Conservation (phyloP, 2,113 vertebrate genomes). For the Pelusios castaneus region DNA sequence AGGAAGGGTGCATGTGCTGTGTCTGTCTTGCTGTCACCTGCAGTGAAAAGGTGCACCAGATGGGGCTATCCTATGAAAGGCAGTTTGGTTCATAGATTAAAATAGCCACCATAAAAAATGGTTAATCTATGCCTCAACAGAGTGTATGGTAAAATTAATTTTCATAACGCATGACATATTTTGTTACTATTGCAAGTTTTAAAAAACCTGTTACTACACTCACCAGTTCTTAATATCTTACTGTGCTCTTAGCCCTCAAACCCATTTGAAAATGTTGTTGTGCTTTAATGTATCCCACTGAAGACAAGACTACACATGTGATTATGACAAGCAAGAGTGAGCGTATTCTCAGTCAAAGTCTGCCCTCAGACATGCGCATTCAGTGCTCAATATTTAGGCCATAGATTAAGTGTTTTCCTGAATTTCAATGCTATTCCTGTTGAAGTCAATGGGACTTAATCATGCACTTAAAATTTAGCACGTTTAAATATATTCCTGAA, state of each 20-base stretch:
- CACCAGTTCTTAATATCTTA: not conserved
- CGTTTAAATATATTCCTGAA: too few species aligned
- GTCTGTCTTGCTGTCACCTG: too few species aligned
- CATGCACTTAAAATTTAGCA: too few species aligned
- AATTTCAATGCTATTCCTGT: too few species aligned
- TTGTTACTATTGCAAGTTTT: not conserved
- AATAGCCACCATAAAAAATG: not conserved
- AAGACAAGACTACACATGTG: not conserved
- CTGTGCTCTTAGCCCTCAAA: not conserved
- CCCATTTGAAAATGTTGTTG: too few species aligned
- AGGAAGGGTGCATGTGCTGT: too few species aligned
- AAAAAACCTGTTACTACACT: not conserved
- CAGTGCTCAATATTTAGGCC: too few species aligned
- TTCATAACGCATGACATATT: not conserved
- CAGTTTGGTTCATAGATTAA: not conserved
- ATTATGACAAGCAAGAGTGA: too few species aligned
- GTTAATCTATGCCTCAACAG: conserved; percentile 29
- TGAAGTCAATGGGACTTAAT: too few species aligned
- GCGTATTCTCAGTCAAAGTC: not conserved
- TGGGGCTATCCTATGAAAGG: not conserved
- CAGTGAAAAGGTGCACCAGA: too few species aligned
- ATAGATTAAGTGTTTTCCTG: too few species aligned
- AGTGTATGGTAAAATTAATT: conserved; percentile 6
- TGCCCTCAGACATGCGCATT: not conserved
- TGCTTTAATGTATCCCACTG: not conserved